Evolutionary conservation across 2,797 vertebrate species (phyloP), one percentile per base, ranked within the genome.

Genomic region (Craterocephalus amniculus): DNA sequence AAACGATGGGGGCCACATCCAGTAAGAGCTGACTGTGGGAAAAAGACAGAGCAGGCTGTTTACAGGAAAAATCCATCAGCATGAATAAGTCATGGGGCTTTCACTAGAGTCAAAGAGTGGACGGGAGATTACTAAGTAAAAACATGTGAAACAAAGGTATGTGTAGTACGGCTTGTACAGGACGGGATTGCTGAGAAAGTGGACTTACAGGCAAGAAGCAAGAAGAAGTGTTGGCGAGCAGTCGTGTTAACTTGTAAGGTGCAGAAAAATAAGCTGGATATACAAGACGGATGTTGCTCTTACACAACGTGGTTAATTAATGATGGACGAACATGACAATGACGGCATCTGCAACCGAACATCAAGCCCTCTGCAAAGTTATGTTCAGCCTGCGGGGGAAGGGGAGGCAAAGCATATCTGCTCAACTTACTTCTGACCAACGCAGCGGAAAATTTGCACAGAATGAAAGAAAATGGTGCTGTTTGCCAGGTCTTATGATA

Each of bases 1-100:
- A 76, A 61, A 36, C 62, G 59, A 74, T 57, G 43, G 70, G 70
- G 76, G 64, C 61, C 72, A 65, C 76, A 52, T 84, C 80, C 67
- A 78, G 73, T 72, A 71, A 82, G 69, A 79, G 85, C 88, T 89
- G 89, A 91, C 89, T 80, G 57, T 83, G 76, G 75, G 74, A 84
- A 85, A 84, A 85, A 81, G 64, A 71, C 60, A 0, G 72, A 69
- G 72, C 76, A 16, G 68, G 57, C 66, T 57, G 72, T 80, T 67
- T 86, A 94, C 92, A 94, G 89, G 87, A 85, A 93, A 94, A 94
- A 91, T 89, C 92, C 94, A 94, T 95, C 93, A 94, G 89, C 87
- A 93, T 95, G 78, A 95, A 95, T 95, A 94, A 95, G 89, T 94
- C 82, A 95, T 91, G 70, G 69, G 73, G 81, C 79, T 86, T 90